Evolutionary conservation across 2,113 vertebrate species (phyloP).

Genomic region (Puffinus mauretanicus): DNA sequence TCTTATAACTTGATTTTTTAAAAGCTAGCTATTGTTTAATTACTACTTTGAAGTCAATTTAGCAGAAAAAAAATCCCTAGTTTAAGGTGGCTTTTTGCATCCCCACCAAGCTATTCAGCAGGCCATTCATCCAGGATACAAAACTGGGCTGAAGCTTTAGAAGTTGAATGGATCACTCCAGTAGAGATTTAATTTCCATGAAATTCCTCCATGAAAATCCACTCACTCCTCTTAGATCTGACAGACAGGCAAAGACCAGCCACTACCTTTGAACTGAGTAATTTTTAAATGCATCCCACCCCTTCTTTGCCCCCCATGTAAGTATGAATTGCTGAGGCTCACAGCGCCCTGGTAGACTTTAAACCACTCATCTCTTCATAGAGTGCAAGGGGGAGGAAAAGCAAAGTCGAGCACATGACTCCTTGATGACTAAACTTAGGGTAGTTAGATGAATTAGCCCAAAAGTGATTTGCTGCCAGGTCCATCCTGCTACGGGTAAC

Average conservation of each 20-base stretch:
- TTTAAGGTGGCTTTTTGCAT: slow-evolving; percentile 64
- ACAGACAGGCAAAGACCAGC: slow-evolving; percentile 22
- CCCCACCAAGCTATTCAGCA: slow-evolving; percentile 62
- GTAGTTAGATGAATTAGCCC: background rate
- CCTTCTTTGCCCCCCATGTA: background rate
- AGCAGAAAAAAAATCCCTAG: slow-evolving; percentile 31
- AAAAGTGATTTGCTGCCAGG: fast-evolving
- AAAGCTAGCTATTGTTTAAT: slow-evolving; percentile 53
- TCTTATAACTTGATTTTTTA: slow-evolving; percentile 3
- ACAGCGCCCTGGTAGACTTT: background rate
- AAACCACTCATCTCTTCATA: background rate
- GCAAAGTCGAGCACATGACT: background rate
- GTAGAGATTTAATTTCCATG: slow-evolving; percentile 65
- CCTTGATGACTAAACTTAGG: background rate
- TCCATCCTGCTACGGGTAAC: background rate
- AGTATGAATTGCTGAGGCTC: background rate
- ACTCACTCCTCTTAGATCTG: slow-evolving; percentile 45
- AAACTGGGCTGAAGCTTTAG: slow-evolving; percentile 56
- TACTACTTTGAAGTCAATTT: slow-evolving; percentile 64
- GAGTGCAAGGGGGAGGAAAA: background rate
- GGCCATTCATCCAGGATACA: slow-evolving; percentile 56
- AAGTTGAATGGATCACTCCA: slow-evolving; percentile 50
- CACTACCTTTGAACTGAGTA: slow-evolving; percentile 42
- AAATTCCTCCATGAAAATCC: slow-evolving; percentile 61
- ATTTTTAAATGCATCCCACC: slow-evolving; percentile 6